Base-by-base conservation (phyloP, 2,113 vertebrate genomes). In the Micronisus gabar region DNA sequence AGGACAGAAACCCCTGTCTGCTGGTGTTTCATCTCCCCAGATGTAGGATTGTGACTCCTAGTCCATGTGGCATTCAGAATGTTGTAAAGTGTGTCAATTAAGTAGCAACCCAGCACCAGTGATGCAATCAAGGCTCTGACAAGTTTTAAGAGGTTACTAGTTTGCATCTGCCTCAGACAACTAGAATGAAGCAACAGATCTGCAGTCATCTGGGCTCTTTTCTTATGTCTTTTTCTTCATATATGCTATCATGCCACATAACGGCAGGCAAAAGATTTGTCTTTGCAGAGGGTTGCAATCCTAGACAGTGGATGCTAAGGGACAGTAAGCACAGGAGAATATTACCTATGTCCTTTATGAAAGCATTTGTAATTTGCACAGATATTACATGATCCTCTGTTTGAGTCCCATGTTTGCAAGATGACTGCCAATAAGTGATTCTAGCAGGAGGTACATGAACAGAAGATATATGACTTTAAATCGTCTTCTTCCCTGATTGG, bases 111-210 rank as follows among this genome's bases (percentile, higher is more conserved):
- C 2, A 74, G 66, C 38, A 78, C n/a, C 65, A 13, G 10, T 75
- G 82, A 94, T 58, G 29, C 94, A 96, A 91, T 63, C 92, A 91
- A 92, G 45, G 41, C 68, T 65, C 75, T 67, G 40, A 82, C 67
- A 88, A 71, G 62, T 81, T 91, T 86, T 84, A 94, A 95, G 94
- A 93, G 29, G 26, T 68, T 82, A 59, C 81, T 90, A 63, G 15
- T 97, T 95, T 94, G 47, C 40, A 34, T 96, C 88, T 95, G 67
- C 59, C 66, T 95, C 83, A 22, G 74, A 91, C 61, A 83, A 38
- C 34, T 8, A 56, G 58, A 95, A 71, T 26, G 18, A 90, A 95
- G 93, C 36, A 94, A 84, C 26, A 71, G 32, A 56, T 70, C 85
- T 95, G 45, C 93, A 88, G 47, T 79, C 65, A 89, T 66, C 68